phyloP scores from a whole-genome alignment of 2,888 invertebrate genomes.

The Malacosoma neustria region DNA sequence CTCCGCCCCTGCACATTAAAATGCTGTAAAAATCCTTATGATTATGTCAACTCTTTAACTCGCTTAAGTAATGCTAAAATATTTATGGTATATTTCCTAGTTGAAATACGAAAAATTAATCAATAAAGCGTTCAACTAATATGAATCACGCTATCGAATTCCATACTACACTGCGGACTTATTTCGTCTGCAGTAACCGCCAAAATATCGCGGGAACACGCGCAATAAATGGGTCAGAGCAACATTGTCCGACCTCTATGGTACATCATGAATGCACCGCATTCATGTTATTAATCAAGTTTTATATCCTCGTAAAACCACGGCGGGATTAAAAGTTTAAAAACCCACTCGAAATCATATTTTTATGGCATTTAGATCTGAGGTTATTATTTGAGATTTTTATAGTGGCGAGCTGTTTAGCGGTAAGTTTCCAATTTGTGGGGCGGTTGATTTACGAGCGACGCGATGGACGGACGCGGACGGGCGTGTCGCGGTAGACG shows the following conservation, averaged over 20 bases:
- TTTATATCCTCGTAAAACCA: slow-evolving; percentile 67
- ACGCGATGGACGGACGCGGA: slow-evolving; percentile 6
- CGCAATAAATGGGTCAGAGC: slow-evolving; percentile 56
- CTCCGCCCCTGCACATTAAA: no score
- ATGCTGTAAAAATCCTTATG: no score
- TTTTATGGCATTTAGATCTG: slow-evolving; percentile 71
- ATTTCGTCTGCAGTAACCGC: slow-evolving; percentile 58
- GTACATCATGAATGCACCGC: slow-evolving; percentile 32
- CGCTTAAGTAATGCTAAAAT: no score
- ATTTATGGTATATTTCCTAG: no score
- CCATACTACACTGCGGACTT: slow-evolving; percentile 24
- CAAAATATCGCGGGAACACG: slow-evolving; percentile 46
- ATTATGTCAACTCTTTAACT: no score
- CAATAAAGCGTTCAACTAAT: no score
- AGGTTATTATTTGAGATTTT: slow-evolving; percentile 58
- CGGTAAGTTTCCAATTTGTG: slow-evolving; percentile 61
- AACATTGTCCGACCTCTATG: slow-evolving; percentile 56
- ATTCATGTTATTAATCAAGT: slow-evolving; percentile 61
- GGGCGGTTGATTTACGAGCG: slow-evolving; percentile 52
- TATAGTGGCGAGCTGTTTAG: slow-evolving; percentile 50
- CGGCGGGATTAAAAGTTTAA: slow-evolving; percentile 45
- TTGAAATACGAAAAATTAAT: no score
- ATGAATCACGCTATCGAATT: slow-evolving; percentile 26
- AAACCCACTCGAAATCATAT: slow-evolving; percentile 60
- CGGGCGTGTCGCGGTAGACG: slow-evolving; percentile 43